A percentile compares a stretch with the other conserved stretches of the same genome.
phyloP scores from a whole-genome alignment of 2,113 vertebrate species.

The Eulacestoma nigropectus region DNA sequence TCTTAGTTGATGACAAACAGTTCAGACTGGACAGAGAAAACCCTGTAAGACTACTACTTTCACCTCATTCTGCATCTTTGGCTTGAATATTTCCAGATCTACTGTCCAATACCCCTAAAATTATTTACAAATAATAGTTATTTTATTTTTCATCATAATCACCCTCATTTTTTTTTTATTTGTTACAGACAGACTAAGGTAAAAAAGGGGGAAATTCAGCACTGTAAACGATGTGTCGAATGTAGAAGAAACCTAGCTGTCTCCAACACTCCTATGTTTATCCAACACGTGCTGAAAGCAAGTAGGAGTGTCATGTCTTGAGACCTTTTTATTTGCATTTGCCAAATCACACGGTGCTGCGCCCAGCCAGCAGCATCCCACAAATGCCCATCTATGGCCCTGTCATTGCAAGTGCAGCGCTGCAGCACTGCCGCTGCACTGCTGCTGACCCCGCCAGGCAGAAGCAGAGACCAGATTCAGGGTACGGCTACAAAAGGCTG shows the following conservation, averaged over 20 bases:
- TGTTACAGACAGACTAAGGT: background rate
- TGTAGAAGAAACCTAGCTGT: background rate
- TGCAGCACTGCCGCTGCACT: background rate
- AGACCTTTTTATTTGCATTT: slow-evolving; percentile 3
- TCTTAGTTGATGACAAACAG: background rate
- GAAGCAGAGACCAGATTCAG: background rate
- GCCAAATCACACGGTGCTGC: background rate
- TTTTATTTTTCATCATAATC: background rate
- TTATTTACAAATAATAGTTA: background rate
- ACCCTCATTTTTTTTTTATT: background rate
- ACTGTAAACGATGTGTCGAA: background rate
- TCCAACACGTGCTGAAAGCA: slow-evolving; percentile 9
- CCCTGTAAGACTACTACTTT: background rate
- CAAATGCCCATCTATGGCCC: slow-evolving; percentile 56
- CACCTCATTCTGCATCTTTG: background rate
- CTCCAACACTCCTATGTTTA: background rate
- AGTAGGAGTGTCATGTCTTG: background rate
- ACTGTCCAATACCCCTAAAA: background rate
- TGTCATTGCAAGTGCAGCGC: background rate
- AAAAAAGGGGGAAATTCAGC: background rate
- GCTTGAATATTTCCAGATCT: background rate
- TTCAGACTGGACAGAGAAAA: background rate
- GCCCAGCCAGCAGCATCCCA: background rate
- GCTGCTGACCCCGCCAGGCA: background rate
- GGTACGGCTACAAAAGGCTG: background rate